Evolutionary conservation across 2,888 invertebrate species (phyloP).

Genomic region (Microctonus brassicae): DNA sequence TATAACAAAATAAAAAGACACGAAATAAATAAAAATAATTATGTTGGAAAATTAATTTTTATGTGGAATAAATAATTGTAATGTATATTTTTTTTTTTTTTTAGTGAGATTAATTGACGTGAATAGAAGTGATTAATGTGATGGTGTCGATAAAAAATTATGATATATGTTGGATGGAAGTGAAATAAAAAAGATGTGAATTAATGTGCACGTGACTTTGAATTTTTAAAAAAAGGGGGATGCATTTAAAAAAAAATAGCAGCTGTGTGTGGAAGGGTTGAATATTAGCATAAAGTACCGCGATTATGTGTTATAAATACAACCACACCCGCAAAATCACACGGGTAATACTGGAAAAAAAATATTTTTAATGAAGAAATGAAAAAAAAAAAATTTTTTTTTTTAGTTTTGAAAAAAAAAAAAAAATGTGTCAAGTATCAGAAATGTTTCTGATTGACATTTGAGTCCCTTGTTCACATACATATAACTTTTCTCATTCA

Average conservation of each 20-base stretch:
- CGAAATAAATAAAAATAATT: too few relatives aligned
- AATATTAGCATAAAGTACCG: slow-evolving; percentile 66
- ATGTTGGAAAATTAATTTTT: too few relatives aligned
- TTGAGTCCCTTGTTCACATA: neutral
- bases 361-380: neutral
- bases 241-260: slow-evolving; percentile 50
- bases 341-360: neutral
- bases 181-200: neutral
- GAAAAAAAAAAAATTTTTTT: slow-evolving; percentile 6
- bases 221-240: slow-evolving; percentile 14
- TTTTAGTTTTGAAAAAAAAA: neutral
- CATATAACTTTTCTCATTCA: too few relatives aligned
- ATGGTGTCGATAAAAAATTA: too few relatives aligned
- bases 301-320: slow-evolving; percentile 58
- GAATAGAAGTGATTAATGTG: too few relatives aligned
- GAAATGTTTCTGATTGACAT: neutral
- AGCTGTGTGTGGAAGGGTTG: slow-evolving; percentile 66
- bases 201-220: neutral
- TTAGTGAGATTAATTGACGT: too few relatives aligned
- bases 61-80: too few relatives aligned
- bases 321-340: slow-evolving; percentile 27
- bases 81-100: too few relatives aligned
- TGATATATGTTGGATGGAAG: too few relatives aligned
- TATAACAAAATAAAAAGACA: too few relatives aligned
- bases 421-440: neutral